phyloP scores from a whole-genome alignment of 2,888 invertebrate genomes.

The Zeuzera pyrina region DNA sequence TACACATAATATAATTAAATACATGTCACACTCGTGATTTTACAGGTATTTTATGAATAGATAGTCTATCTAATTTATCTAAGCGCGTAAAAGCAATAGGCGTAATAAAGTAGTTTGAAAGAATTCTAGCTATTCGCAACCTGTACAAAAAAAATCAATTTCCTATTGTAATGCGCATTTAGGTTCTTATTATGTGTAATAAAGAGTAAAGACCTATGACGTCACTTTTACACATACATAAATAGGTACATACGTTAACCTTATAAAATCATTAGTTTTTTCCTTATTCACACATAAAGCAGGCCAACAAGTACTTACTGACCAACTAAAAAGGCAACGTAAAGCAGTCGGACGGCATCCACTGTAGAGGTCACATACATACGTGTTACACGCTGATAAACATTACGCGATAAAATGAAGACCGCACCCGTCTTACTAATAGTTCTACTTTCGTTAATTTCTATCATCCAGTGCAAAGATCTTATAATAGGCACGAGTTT shows the following conservation, averaged over 20 bases:
- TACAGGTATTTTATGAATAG: no score
- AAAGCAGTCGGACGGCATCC: constrained; percentile 34
- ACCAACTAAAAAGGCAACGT: constrained; percentile 17
- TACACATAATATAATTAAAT: no score
- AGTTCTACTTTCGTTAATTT: constrained; percentile 38
- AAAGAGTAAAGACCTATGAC: background rate
- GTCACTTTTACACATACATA: background rate
- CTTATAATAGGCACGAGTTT: constrained; percentile 60
- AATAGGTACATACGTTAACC: background rate
- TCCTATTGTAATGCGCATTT: no score
- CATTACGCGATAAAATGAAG: constrained; percentile 39
- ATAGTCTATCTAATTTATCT: no score
- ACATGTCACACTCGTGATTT: no score
- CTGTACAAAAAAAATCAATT: no score
- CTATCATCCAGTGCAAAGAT: constrained; percentile 45
- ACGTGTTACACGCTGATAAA: constrained; percentile 9
- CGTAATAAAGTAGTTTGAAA: no score
- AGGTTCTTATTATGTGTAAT: background rate
- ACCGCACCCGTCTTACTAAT: constrained; percentile 34
- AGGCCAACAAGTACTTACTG: constrained; percentile 33
- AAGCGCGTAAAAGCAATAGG: no score
- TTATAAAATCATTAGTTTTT: constrained; percentile 35
- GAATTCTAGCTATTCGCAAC: no score
- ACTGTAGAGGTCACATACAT: constrained; percentile 30
- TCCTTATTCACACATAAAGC: constrained; percentile 26